Evolutionary conservation across 64 coral and sea anemone species (phyloP).

Genomic region (Montipora foliosa): DNA sequence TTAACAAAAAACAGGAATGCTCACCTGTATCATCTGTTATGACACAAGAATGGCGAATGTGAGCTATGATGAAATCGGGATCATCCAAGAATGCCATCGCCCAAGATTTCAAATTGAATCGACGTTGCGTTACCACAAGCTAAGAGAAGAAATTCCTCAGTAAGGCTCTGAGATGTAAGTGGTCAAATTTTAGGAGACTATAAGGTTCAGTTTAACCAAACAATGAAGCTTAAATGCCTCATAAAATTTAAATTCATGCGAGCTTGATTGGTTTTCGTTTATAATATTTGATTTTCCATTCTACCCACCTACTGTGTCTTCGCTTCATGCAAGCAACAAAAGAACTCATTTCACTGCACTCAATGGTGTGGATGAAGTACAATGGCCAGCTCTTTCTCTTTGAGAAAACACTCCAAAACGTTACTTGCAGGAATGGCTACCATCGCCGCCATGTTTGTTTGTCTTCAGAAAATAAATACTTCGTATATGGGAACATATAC

Average conservation of each 20-base stretch:
- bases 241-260: no score
- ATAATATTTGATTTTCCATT: background rate
- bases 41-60: conserved; percentile 95
- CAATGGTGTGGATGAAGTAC: background rate
- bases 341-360: background rate
- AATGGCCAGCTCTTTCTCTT: background rate
- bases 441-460: conserved; percentile 31
- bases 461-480: background rate
- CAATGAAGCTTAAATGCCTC: no score
- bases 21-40: conserved; percentile 98
- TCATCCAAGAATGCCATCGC: conserved; percentile 97
- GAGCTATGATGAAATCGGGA: conserved; percentile 86
- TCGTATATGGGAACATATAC: background rate
- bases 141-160: no score
- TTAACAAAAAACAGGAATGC: background rate
- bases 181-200: no score
- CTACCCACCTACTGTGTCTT: background rate
- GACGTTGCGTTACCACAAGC: no score
- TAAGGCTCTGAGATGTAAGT: no score
- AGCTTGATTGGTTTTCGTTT: background rate
- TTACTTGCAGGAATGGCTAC: background rate
- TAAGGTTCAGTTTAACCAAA: no score
- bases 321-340: background rate
- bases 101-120: no score
- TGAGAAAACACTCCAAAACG: background rate